Evolutionary conservation across 1,140 invertebrate genomes (phyloP).

Genomic region (Papilio xuthus): DNA sequence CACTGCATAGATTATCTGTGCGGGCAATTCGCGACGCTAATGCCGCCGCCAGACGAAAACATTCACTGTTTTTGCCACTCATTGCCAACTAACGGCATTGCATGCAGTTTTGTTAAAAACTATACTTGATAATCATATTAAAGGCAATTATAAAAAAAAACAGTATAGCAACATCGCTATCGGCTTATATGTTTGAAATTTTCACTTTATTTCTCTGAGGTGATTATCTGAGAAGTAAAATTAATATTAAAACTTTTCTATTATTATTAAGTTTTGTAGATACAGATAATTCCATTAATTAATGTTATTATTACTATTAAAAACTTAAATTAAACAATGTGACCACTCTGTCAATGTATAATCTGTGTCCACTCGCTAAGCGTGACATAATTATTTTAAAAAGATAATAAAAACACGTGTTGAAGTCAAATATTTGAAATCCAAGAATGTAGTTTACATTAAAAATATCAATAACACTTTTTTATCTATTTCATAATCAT

Average conservation of each 20-base stretch:
- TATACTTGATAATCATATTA: conserved; percentile 5
- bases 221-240: background rate
- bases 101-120: background rate
- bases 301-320: background rate
- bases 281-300: background rate
- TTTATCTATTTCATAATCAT: background rate
- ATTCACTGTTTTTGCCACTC: conserved; percentile 15
- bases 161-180: background rate
- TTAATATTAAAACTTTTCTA: background rate
- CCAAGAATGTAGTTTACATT: background rate
- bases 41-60: conserved; percentile 17
- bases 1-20: conserved; percentile 33
- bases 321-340: background rate
- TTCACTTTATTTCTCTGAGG: background rate
- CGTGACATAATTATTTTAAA: too few relatives aligned
- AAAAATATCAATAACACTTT: background rate
- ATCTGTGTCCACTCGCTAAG: background rate
- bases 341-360: background rate
- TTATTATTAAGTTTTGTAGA: too few relatives aligned
- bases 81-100: conserved; percentile 10
- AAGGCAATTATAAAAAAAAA: background rate
- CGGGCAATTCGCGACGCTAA: conserved; percentile 14
- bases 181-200: background rate
- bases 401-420: background rate
- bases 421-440: background rate